These are phyloP conservation scores for Drosophila ohnishii DNA, from an alignment of 1,140 invertebrate genomes.

Conservation along the genomic window DNA sequence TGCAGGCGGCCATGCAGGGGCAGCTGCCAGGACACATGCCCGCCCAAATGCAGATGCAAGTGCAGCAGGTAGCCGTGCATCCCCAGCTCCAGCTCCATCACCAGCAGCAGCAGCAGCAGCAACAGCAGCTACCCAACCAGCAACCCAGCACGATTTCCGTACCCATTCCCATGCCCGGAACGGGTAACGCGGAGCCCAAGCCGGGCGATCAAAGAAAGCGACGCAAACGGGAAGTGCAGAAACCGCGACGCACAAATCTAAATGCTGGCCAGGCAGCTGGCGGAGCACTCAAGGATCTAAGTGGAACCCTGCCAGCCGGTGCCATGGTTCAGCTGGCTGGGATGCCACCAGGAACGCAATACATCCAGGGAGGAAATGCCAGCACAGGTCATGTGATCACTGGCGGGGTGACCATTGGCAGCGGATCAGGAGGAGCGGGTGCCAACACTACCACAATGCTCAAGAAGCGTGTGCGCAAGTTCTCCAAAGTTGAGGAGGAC, in stretches of 20 bases:
- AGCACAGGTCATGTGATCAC: constrained; percentile 11
- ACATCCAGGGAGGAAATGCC: constrained; percentile 11
- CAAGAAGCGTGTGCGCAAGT: constrained; percentile 90
- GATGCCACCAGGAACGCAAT: constrained; percentile 37
- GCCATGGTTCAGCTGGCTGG: constrained; percentile 50
- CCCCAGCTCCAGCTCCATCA: constrained; percentile 30
- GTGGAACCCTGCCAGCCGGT: constrained; percentile 47
- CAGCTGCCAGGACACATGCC: constrained; percentile 21
- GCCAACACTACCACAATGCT: constrained; percentile 36
- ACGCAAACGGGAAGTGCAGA: constrained; percentile 92
- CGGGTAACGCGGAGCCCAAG: constrained; percentile 42
- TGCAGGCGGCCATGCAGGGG: constrained; percentile 39
- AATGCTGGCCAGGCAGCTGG: constrained; percentile 72
- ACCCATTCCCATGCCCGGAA: background rate
- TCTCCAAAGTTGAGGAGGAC: constrained; percentile 94
- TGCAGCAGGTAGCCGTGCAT: constrained; percentile 18
- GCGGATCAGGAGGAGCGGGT: background rate
- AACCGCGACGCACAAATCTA: constrained; percentile 88
- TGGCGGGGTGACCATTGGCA: background rate
- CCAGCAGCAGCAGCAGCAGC: constrained; percentile 11
- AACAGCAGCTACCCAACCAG: background rate
- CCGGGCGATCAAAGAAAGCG: constrained; percentile 86
- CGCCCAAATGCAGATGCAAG: constrained; percentile 27
- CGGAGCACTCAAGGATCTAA: constrained; percentile 40
- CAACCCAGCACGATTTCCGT: constrained; percentile 2